phyloP scores from a whole-genome alignment of 2,888 invertebrate genomes.

The Sycophila texana region DNA sequence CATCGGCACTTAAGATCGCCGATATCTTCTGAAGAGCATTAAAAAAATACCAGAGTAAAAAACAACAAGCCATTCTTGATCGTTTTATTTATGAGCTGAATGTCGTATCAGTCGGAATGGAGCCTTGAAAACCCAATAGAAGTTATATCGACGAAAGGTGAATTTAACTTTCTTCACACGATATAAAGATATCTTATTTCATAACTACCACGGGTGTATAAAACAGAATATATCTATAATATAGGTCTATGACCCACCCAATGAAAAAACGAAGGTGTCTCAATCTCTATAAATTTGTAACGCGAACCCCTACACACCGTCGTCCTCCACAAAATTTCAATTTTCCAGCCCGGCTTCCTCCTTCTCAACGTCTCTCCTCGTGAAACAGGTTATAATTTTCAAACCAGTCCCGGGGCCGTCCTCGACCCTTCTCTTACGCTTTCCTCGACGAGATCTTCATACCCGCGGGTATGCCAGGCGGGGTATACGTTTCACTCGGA shows the following conservation, averaged over 20 bases:
- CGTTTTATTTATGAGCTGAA: too few species aligned
- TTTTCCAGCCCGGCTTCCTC: slow-evolving; percentile 22
- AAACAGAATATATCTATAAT: too few species aligned
- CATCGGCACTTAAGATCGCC: too few species aligned
- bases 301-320: neutral
- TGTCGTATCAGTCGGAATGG: too few species aligned
- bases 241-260: neutral
- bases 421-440: slow-evolving; percentile 2
- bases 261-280: neutral
- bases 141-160: too few species aligned
- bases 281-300: slow-evolving; percentile 16
- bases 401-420: slow-evolving; percentile 35
- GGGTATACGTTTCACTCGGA: slow-evolving; percentile 19
- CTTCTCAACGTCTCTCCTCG: slow-evolving; percentile 22
- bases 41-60: too few species aligned
- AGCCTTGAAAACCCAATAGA: too few species aligned
- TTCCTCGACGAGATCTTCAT: neutral
- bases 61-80: too few species aligned
- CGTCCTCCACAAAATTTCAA: slow-evolving; percentile 46
- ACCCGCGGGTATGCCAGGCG: neutral
- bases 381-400: slow-evolving; percentile 50
- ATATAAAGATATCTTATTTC: neutral
- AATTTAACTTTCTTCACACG: slow-evolving; percentile 4
- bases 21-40: too few species aligned
- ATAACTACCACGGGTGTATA: neutral